Percentiles rank a stretch among this genome's conserved stretches.
These are phyloP conservation scores for Otolemur garnettii DNA, from an alignment of 2,113 vertebrate genomes.

Conservation along the genomic window DNA sequence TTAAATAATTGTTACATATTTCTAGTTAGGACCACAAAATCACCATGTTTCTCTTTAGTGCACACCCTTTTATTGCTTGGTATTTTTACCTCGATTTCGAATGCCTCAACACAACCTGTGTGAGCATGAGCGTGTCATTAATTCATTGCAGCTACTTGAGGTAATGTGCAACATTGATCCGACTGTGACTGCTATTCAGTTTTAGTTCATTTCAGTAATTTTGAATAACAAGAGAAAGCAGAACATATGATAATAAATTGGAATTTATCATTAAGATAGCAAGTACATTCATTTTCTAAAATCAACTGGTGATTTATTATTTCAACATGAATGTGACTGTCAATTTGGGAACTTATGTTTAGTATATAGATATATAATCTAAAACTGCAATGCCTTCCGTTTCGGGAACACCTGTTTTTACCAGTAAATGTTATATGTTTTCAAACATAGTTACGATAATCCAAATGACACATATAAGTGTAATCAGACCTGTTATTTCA, in stretches of 20 bases:
- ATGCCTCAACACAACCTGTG: not conserved
- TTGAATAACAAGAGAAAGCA: constrained; percentile 37
- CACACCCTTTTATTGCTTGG: not conserved
- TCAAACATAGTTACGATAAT: not conserved
- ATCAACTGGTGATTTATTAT: not conserved
- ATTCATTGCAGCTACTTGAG: not conserved
- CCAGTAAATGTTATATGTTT: not conserved
- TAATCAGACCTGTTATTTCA: not conserved
- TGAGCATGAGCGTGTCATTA: not conserved
- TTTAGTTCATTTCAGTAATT: constrained; percentile 42
- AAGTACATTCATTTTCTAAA: not conserved
- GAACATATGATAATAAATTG: not conserved
- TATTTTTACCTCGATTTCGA: constrained; percentile 63
- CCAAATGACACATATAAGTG: not conserved
- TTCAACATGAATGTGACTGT: constrained; percentile 28
- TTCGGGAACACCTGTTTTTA: not conserved
- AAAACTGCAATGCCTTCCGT: not conserved
- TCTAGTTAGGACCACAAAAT: not conserved
- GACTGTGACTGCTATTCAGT: not conserved
- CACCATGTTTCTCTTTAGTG: not conserved
- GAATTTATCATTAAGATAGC: constrained; percentile 37
- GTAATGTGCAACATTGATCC: not conserved
- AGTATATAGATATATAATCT: not conserved
- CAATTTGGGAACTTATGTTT: not conserved
- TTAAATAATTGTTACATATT: not conserved